A percentile compares a stretch with the other conserved stretches of the same genome.
These are phyloP conservation scores for Microplitis deprimator DNA, from an alignment of 2,888 invertebrate genomes.

Conservation along the genomic window DNA sequence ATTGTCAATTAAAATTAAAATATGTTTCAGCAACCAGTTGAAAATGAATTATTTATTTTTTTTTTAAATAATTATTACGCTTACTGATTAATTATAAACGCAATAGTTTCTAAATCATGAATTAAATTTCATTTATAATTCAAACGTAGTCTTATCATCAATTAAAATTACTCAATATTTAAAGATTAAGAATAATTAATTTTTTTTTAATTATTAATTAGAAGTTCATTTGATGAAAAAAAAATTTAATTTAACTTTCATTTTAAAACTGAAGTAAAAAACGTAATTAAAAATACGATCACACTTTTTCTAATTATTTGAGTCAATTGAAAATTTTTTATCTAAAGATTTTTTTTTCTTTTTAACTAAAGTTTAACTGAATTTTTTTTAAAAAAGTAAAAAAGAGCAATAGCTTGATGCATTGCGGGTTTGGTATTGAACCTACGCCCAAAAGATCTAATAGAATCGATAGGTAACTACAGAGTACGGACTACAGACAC, in stretches of 20 bases:
- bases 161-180: neutral
- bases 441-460: constrained; percentile 35
- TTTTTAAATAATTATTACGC: neutral
- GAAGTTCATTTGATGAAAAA: no score
- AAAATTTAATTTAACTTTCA: no score
- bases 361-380: no score
- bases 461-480: constrained; percentile 23
- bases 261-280: neutral
- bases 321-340: neutral
- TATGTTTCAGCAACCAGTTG: neutral
- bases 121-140: neutral
- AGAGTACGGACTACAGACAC: constrained; percentile 23
- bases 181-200: neutral
- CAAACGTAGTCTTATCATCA: neutral
- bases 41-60: neutral
- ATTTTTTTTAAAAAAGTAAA: neutral
- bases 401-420: neutral
- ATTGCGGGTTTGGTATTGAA: constrained; percentile 9
- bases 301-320: neutral
- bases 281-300: neutral
- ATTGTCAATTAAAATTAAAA: neutral
- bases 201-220: no score
- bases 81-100: neutral
- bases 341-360: no score
- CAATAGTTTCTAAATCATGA: neutral